These are phyloP conservation scores for Tenualosa thibaudeaui DNA, from an alignment of 2,797 vertebrate genomes.

Conservation along the genomic window DNA sequence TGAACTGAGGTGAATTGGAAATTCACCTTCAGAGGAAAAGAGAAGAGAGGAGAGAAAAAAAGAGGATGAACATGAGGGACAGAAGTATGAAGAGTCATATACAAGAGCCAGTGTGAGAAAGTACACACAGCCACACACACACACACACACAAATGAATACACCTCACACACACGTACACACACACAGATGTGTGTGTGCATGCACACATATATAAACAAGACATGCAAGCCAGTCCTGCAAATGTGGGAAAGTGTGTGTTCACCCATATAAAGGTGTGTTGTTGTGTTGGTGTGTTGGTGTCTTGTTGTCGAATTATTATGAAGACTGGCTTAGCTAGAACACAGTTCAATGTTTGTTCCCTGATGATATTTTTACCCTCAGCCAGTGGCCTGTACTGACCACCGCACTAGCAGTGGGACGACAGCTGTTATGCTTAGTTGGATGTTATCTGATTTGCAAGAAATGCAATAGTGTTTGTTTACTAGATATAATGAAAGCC, in stretches of 20 bases:
- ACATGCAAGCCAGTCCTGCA: not conserved
- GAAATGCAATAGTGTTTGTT: no score
- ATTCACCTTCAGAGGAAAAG: not conserved
- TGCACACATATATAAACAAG: not conserved
- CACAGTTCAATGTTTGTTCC: conserved; percentile 30
- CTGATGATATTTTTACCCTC: conserved; percentile 31
- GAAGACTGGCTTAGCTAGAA: not conserved
- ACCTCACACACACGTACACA: conserved; percentile 33
- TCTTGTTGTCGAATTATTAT: no score
- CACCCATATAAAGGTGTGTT: no score
- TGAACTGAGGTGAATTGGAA: no score
- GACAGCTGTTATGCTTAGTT: conserved; percentile 35
- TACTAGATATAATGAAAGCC: no score
- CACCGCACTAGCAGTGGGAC: conserved; percentile 19
- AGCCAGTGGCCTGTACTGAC: conserved; percentile 35
- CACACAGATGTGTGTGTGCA: no score
- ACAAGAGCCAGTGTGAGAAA: not conserved
- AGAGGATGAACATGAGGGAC: not conserved
- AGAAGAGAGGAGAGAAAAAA: not conserved
- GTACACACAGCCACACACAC: not conserved
- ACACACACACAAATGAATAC: conserved; percentile 23
- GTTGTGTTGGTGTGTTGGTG: no score
- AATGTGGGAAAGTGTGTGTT: no score
- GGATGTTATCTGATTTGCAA: not conserved
- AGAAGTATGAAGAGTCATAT: no score